A percentile compares a stretch with the other conserved stretches of the same genome.
Conservation (phyloP, 2,113 vertebrate genomes). For the Thalassarche chlororhynchos region DNA sequence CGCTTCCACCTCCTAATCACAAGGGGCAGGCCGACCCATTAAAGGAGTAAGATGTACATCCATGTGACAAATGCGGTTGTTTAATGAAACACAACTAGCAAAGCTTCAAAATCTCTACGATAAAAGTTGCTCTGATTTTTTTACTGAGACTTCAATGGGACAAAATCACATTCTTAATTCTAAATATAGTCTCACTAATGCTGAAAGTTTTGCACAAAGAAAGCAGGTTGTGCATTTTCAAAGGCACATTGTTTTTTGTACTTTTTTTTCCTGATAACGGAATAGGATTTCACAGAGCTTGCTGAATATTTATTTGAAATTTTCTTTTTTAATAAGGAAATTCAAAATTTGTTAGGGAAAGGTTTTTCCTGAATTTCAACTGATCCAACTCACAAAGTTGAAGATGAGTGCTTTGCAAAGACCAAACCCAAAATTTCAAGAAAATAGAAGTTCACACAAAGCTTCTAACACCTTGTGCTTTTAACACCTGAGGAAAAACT, state of each 20-base stretch:
- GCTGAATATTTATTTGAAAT: background rate
- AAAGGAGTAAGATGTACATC: background rate
- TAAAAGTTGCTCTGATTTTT: background rate
- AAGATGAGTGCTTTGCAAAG: background rate
- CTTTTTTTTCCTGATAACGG: background rate
- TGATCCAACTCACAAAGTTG: background rate
- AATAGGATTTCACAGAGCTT: background rate
- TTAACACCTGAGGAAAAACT: background rate
- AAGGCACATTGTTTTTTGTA: background rate
- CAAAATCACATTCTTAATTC: background rate
- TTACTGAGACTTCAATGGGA: background rate
- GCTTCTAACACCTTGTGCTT: background rate
- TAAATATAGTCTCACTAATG: background rate
- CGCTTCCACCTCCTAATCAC: slow-evolving; percentile 20
- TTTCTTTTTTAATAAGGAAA: background rate
- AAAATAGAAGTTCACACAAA: background rate
- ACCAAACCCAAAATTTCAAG: background rate
- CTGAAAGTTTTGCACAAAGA: background rate
- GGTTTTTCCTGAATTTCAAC: background rate
- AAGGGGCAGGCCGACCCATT: background rate
- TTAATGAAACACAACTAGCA: slow-evolving; percentile 29
- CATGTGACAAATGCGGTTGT: background rate
- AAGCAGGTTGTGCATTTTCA: background rate
- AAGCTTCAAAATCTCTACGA: slow-evolving; percentile 16
- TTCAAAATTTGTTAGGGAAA: background rate